A percentile compares a stretch with the other conserved stretches of the same genome.
phyloP scores from a whole-genome alignment of 2,113 vertebrate species.

The Thunnus maccoyii region DNA sequence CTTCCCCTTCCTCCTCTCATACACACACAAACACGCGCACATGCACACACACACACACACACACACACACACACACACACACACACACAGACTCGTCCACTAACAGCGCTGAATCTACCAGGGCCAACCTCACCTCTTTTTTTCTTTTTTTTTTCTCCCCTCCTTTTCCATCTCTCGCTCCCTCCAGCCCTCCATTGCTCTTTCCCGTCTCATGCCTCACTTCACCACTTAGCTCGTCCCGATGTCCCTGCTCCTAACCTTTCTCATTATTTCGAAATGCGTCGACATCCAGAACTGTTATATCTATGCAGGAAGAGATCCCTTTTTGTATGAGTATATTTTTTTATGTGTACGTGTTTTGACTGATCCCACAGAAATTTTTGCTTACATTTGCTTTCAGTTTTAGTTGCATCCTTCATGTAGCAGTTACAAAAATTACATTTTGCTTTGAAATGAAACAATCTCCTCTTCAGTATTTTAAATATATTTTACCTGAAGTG shows the following conservation, averaged over 20 bases:
- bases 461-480: neutral
- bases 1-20: conserved; percentile 17
- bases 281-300: conserved; percentile 64
- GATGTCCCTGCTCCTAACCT: conserved; percentile 58
- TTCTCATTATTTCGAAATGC: conserved; percentile 73
- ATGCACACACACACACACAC: neutral
- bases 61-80: conserved; percentile 13
- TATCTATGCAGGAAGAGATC: conserved; percentile 33
- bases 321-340: conserved; percentile 22
- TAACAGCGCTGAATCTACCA: conserved; percentile 45
- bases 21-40: conserved; percentile 5
- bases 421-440: neutral
- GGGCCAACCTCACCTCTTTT: conserved; percentile 53
- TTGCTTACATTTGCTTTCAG: conserved; percentile 19
- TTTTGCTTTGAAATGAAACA: conserved; percentile 9
- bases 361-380: conserved; percentile 33
- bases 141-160: conserved; percentile 28
- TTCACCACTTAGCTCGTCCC: conserved; percentile 67
- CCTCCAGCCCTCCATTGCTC: conserved; percentile 58
- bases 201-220: conserved; percentile 67
- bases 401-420: conserved; percentile 7
- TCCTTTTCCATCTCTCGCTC: conserved; percentile 44
- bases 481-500: neutral
- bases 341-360: conserved; percentile 43
- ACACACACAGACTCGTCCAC: conserved; percentile 35